phyloP scores from a whole-genome alignment of 2,888 invertebrate species.

The Nebria salina region DNA sequence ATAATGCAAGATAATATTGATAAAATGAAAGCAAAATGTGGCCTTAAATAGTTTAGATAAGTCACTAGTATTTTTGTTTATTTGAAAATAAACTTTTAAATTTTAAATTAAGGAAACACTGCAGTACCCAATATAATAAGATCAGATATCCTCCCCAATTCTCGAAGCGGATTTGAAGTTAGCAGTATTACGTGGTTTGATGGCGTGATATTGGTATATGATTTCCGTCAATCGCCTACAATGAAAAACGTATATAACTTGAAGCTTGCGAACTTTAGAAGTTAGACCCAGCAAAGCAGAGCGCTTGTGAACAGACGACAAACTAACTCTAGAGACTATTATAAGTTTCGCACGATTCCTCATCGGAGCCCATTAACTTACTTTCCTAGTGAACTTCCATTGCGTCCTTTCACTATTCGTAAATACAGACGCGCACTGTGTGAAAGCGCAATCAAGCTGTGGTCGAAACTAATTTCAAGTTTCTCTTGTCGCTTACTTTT shows the following conservation, averaged over 20 bases:
- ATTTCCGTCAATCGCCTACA: not conserved
- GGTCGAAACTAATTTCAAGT: not conserved
- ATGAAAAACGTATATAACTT: not conserved
- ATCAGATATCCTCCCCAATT: not conserved
- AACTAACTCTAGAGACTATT: not conserved
- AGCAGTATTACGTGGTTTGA: not conserved
- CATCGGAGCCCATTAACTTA: not conserved
- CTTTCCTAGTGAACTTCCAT: not conserved
- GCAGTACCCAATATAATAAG: not conserved
- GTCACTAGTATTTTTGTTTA: too few species aligned
- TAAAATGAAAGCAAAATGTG: too few species aligned
- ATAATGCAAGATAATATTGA: too few species aligned
- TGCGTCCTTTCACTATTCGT: not conserved
- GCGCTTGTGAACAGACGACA: not conserved
- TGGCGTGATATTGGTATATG: not conserved
- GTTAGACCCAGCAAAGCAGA: not conserved
- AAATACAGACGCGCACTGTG: not conserved
- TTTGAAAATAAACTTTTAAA: not conserved
- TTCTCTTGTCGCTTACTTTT: not conserved
- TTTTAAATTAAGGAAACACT: not conserved
- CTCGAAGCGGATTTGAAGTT: not conserved
- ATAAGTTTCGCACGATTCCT: not conserved
- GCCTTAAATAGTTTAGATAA: too few species aligned
- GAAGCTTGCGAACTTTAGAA: not conserved
- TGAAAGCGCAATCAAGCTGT: not conserved